Conservation (phyloP, 1,140 invertebrate genomes). For the Orussus abietinus region DNA sequence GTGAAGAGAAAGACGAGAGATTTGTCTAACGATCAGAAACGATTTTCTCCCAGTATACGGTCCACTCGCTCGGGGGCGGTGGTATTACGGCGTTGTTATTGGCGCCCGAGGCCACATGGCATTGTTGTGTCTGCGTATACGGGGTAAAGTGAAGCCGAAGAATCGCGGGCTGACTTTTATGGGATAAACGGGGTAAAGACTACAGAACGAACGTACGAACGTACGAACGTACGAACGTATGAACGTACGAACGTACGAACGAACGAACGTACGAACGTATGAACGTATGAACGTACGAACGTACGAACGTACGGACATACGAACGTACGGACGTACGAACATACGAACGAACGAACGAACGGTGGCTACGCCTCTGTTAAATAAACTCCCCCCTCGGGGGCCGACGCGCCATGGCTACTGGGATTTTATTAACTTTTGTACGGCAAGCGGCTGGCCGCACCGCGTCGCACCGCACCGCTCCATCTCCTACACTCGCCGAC, state of each 20-base stretch:
- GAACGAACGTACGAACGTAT: conserved; percentile 14
- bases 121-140: conserved; percentile 30
- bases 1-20: no score
- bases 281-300: conserved; percentile 21
- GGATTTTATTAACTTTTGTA: conserved; percentile 55
- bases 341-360: conserved; percentile 27
- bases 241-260: conserved; percentile 2
- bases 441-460: conserved; percentile 20
- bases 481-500: neutral
- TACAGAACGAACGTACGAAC: conserved; percentile 27
- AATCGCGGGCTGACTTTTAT: conserved; percentile 46
- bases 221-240: conserved; percentile 19
- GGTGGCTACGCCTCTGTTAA: conserved; percentile 48
- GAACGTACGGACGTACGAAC: conserved; percentile 27
- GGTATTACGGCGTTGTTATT: conserved; percentile 47
- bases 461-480: neutral
- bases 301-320: conserved; percentile 30
- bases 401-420: conserved; percentile 33
- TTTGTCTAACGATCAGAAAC: neutral
- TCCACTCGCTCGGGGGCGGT: conserved; percentile 10
- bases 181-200: conserved; percentile 43
- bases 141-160: conserved; percentile 40
- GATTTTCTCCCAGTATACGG: neutral
- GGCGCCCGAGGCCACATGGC: conserved; percentile 35
- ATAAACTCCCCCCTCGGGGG: conserved; percentile 44